Conservation (phyloP, 2,888 invertebrate genomes). For the Chrysolina oricalcia region DNA sequence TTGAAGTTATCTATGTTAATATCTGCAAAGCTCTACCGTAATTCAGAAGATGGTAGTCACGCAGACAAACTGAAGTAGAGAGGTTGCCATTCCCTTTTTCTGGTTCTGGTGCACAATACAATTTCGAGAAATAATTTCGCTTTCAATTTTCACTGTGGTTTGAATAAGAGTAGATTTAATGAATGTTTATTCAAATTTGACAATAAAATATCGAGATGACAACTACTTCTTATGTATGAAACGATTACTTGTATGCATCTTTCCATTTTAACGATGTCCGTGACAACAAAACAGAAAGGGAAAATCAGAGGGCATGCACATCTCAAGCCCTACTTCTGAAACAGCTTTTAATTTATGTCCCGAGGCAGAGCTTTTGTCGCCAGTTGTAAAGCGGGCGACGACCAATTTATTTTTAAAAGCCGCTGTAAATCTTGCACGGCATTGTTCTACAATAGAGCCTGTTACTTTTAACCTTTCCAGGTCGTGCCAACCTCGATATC, state of each 20-base stretch:
- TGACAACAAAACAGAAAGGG: conserved; percentile 1
- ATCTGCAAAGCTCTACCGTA: too few species aligned
- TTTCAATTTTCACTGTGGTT: too few species aligned
- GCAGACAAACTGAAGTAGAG: too few species aligned
- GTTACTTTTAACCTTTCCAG: conserved; percentile 11
- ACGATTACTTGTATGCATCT: conserved; percentile 4
- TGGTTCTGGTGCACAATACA: too few species aligned
- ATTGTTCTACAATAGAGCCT: conserved; percentile 22
- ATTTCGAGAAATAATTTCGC: too few species aligned
- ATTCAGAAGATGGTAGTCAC: too few species aligned
- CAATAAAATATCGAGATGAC: too few species aligned
- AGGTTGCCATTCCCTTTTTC: too few species aligned
- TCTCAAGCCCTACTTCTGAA: neutral
- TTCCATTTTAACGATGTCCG: neutral
- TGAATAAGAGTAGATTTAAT: too few species aligned
- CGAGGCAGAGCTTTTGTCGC: conserved; percentile 65
- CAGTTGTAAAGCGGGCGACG: conserved; percentile 64
- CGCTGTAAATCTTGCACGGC: conserved; percentile 11
- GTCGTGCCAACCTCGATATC: conserved; percentile 2
- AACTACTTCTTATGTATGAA: neutral
- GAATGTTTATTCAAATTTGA: too few species aligned
- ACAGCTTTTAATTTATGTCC: conserved; percentile 64
- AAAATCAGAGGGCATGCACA: neutral
- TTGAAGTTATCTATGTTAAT: too few species aligned
- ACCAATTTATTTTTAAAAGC: conserved; percentile 24